phyloP scores from a whole-genome alignment of 2,797 vertebrate species.

The Coregonus sp. region DNA sequence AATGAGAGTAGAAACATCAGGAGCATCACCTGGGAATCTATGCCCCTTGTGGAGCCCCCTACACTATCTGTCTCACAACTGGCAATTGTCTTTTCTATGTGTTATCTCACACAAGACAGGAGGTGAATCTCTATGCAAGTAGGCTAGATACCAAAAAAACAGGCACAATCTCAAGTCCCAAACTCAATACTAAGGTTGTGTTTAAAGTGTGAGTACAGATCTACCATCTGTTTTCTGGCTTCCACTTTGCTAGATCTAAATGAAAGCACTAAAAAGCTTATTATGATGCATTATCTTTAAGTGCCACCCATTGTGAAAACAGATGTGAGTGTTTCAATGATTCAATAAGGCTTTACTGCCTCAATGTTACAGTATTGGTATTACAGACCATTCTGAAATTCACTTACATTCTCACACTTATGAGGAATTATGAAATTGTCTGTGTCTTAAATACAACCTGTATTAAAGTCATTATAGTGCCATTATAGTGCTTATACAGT shows the following conservation, averaged over 20 bases:
- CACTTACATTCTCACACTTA: background rate
- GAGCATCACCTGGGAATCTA: background rate
- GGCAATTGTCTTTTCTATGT: background rate
- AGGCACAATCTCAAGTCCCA: slow-evolving; percentile 43
- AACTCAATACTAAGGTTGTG: slow-evolving; percentile 52
- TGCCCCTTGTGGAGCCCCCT: too few species aligned
- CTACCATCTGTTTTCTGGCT: slow-evolving; percentile 72
- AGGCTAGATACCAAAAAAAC: background rate
- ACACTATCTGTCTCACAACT: background rate
- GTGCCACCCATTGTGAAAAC: slow-evolving; percentile 73
- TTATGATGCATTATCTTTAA: slow-evolving; percentile 74
- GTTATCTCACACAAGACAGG: background rate
- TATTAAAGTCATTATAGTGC: background rate
- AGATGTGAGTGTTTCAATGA: slow-evolving; percentile 64
- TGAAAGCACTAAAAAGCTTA: slow-evolving; percentile 71
- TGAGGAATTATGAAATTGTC: background rate
- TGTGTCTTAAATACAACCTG: background rate
- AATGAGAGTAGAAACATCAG: background rate
- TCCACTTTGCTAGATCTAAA: slow-evolving; percentile 56
- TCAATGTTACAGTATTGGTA: background rate
- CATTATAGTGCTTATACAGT: background rate
- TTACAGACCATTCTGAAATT: background rate
- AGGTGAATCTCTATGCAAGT: background rate
- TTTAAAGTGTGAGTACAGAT: slow-evolving; percentile 55
- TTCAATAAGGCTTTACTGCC: background rate